Evolutionary conservation across 2,797 vertebrate genomes (phyloP), one percentile per base, ranked within the genome.

Genomic region (Menidia menidia): DNA sequence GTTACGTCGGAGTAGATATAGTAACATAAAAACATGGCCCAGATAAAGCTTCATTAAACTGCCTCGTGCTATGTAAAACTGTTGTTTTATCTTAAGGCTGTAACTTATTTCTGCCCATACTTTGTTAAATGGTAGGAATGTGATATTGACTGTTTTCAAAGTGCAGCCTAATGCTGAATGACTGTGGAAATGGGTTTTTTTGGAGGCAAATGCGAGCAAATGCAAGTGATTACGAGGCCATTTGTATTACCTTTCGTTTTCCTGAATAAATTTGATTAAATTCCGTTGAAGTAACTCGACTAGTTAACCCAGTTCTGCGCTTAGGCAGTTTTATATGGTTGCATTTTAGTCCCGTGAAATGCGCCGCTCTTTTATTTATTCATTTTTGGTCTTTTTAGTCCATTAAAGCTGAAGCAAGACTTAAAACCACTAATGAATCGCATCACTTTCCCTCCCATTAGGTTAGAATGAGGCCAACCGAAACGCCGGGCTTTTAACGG

Each of bases 391-490:
- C 65, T 68, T 53, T 25, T 63, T 51, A 60, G 60, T 19, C 65
- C 43, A 73, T 75, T 66, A 72, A 62, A 12, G 33, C 67, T 47
- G 12, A 11, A 75, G 25, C 33, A 59, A 65, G 18, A 60, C 64
- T 71, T 32, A 68, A 78, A 81, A 55, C 41, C 44, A 61, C 61
- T 66, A 79, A 83, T 64, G 32, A 81, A 75, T 75, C 55, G 15
- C 72, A 69, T 73, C 19, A 18, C 48, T 53, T 25, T 70, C 42
- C 54, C 32, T 63, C 39, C 44, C 56, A 44, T 83, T 75, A 57
- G 55, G 78, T 85, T 42, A 76, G 25, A 85, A 75, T 59, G 65
- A 79, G 65, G 76, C 71, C 75, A 78, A 64, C 13, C 4, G 18
- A 75, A 78, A 70, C 60, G 32, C 45, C 56, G 8, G 51, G 73